phyloP scores from a whole-genome alignment of 2,888 invertebrate genomes.

The Eurytoma adleriae region DNA sequence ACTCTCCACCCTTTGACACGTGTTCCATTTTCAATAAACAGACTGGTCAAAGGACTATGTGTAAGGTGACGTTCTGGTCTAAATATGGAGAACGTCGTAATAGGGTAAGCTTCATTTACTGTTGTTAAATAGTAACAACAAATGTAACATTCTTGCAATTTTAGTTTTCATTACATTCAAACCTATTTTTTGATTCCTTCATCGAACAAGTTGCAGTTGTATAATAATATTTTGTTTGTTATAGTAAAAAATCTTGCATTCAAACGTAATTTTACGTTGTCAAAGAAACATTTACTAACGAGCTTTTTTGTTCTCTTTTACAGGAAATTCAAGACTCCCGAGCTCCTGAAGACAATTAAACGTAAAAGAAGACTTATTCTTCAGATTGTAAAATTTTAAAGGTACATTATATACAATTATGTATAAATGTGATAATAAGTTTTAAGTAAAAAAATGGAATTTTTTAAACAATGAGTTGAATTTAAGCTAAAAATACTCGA shows the following conservation, averaged over 20 bases:
- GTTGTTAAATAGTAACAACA: conserved; percentile 4
- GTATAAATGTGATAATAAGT: conserved; percentile 29
- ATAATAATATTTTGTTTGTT: too few species aligned
- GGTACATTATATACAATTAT: conserved; percentile 24
- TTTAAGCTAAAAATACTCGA: background rate
- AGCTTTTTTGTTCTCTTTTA: conserved; percentile 8
- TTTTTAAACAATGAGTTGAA: background rate
- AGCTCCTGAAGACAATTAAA: conserved; percentile 72
- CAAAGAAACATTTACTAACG: too few species aligned
- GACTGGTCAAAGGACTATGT: conserved; percentile 86
- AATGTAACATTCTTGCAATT: background rate
- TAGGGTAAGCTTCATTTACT: conserved; percentile 77
- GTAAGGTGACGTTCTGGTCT: conserved; percentile 94
- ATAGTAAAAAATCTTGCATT: background rate
- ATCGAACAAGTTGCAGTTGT: too few species aligned
- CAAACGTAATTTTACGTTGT: too few species aligned
- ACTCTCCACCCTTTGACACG: conserved; percentile 93
- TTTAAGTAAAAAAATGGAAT: conserved; percentile 12
- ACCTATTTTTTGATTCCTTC: background rate
- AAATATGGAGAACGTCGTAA: conserved; percentile 89
- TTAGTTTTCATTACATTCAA: background rate
- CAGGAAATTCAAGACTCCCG: conserved; percentile 73
- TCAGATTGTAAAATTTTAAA: background rate
- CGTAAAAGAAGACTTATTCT: conserved; percentile 3
- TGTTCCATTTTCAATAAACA: conserved; percentile 95